Conservation (phyloP, 2,888 invertebrate genomes). For the Troides aeacus region DNA sequence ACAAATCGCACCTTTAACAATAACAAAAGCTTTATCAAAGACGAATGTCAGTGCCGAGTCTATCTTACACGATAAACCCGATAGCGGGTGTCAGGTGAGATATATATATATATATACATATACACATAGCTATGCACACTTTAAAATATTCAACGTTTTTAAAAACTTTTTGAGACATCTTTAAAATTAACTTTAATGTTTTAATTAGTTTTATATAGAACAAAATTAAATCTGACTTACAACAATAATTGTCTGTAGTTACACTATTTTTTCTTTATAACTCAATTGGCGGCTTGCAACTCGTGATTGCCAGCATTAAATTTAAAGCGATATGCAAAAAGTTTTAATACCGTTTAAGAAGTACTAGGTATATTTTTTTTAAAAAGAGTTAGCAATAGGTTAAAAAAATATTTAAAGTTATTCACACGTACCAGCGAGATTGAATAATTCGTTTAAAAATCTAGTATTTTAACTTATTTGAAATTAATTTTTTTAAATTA, state of each 20-base stretch:
- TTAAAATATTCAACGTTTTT: slow-evolving; percentile 23
- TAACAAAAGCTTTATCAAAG: slow-evolving; percentile 37
- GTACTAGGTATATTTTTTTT: not conserved
- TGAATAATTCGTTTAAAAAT: not conserved
- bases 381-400: not conserved
- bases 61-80: slow-evolving; percentile 44
- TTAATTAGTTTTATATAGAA: no score
- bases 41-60: slow-evolving; percentile 41
- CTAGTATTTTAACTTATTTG: not conserved
- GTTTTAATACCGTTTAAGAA: not conserved
- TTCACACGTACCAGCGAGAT: not conserved
- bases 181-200: not conserved
- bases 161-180: not conserved
- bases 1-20: slow-evolving; percentile 32
- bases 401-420: not conserved
- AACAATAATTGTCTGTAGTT: not conserved
- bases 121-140: slow-evolving; percentile 23
- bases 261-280: not conserved
- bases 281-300: not conserved
- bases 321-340: no score
- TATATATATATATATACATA: slow-evolving; percentile 34
- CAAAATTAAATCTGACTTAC: not conserved
- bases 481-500: slow-evolving; percentile 1
- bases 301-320: no score
- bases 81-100: slow-evolving; percentile 50